Base-by-base conservation (phyloP, 1,140 invertebrate genomes). In the Ceratina australensis region DNA sequence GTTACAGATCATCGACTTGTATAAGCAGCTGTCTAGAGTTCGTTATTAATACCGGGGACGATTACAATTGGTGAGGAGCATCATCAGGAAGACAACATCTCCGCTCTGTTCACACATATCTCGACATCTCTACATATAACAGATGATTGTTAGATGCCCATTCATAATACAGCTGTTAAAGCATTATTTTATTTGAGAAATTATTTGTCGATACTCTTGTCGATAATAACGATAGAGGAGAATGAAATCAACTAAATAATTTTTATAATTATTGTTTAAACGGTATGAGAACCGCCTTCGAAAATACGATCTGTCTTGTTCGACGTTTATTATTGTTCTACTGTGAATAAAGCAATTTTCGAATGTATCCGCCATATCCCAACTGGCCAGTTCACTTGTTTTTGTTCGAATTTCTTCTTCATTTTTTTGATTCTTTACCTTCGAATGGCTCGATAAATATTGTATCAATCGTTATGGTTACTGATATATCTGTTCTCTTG, bases 1-100 rank as follows among this genome's bases (percentile, higher is more conserved):
- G 42, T 20, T 88, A 42, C 78, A 87, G 22, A 89, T 89, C 24
- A 89, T 89, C 28, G 88, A 89, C 63, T 72, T 85, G 16, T 83
- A 81, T 42, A 87, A 87, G 26, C 78, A 85, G 22, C 24, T 83
- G 12, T 85, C 86, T 13, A 85, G 79, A 68, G 59, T 73, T 3
- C 79, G 75, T 28, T 79, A 78, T 22, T 85, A 68, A 72, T 50
- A n/a, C 26, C 20, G 57, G 24, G 20, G n/a, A 10, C 15, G 4
- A 18, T 3, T 3, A 47, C n/a, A 15, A 64, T 16, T 20, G 15
- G 10, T 15, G 28, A 24, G 0, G 10, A 18, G 4, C 10, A 54
- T 54, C 52, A 54, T 18, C 52, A 54, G 16, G 52, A n/a, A 42
- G 33, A 42, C 33, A 10, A 42, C 33, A 10, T 42, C 10, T 42